Evolutionary conservation across 2,113 vertebrate genomes (phyloP), one percentile per base, ranked within the genome.

Genomic region (Pedetes capensis): DNA sequence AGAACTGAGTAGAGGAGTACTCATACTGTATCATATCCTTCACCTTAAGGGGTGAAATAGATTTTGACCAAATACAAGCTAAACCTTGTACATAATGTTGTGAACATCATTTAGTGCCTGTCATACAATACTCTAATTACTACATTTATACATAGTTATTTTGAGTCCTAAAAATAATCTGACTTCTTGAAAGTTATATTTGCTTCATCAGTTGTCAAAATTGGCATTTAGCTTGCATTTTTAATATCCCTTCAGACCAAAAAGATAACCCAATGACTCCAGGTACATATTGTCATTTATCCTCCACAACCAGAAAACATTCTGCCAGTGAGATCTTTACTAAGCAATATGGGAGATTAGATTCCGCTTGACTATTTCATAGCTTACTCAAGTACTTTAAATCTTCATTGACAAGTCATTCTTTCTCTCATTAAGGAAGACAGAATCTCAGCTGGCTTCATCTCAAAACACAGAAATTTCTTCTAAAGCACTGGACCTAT

Each of bases 331-430:
- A 79, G 39, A 90, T 47, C 32, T 82, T 69, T 95, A 80, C 75
- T 71, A 79, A 85, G 55, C 4, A 23, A 84, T 85, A 93, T 49
- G 57, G 32, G 53, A 96, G 32, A 59, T 95, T 64, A 88, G 34
- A 86, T 94, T 84, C 89, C 95, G 47, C 51, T 96, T 95, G 42
- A 95, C 64, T 72, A 79, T 25, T 83, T 97, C 63, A 75, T 95
- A 97, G 68, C 27, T 87, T 94, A 78, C 37, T n/a, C 2, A 9
- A 84, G 72, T 75, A 95, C 71, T 93, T 96, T 97, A 88, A 94
- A 95, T 93, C 85, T 88, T 89, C 64, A 76, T 86, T 71, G 93
- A 74, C 96, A 96, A 79, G 75, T 32, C 47, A 80, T 63, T 20
- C 13, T 88, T 96, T 95, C 42, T 92, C 84, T 51, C 9, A 32